Conservation (phyloP, 2,888 invertebrate genomes). For the Pedicia rivosa region DNA sequence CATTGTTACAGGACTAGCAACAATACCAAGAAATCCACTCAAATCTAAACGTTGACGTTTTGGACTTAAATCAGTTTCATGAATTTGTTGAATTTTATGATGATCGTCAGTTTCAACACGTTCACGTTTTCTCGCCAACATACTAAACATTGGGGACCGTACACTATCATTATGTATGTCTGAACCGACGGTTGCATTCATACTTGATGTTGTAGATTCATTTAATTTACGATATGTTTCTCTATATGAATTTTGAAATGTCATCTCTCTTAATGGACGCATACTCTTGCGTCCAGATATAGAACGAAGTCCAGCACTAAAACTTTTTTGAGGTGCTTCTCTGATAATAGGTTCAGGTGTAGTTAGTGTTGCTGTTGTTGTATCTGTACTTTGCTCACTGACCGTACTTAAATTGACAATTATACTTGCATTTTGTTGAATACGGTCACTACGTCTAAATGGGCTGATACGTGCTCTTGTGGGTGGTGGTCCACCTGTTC, state of each 20-base stretch:
- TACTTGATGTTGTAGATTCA: conserved; percentile 24
- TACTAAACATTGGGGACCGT: conserved; percentile 18
- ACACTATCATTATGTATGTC: conserved; percentile 23
- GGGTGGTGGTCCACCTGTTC: neutral
- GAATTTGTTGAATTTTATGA: too few species aligned
- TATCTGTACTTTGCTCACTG: neutral
- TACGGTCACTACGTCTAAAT: neutral
- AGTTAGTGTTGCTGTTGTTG: neutral
- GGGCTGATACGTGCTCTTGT: neutral
- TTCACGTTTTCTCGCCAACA: conserved; percentile 26
- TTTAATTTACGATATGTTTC: conserved; percentile 22
- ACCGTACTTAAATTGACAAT: conserved; percentile 5
- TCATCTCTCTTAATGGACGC: conserved; percentile 18
- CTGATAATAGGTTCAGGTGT: neutral
- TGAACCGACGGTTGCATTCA: conserved; percentile 29
- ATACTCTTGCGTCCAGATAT: conserved; percentile 27
- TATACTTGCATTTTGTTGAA: conserved; percentile 1
- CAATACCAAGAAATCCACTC: conserved; percentile 19
- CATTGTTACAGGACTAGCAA: conserved; percentile 24
- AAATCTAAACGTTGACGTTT: conserved; percentile 24
- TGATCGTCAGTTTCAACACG: neutral
- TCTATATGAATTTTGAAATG: conserved; percentile 18
- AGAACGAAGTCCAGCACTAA: conserved; percentile 10
- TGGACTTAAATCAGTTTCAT: conserved; percentile 17
- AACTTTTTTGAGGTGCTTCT: conserved; percentile 2